Evolutionary conservation across 2,888 invertebrate species (phyloP).

Genomic region (Terebella lapidaria): DNA sequence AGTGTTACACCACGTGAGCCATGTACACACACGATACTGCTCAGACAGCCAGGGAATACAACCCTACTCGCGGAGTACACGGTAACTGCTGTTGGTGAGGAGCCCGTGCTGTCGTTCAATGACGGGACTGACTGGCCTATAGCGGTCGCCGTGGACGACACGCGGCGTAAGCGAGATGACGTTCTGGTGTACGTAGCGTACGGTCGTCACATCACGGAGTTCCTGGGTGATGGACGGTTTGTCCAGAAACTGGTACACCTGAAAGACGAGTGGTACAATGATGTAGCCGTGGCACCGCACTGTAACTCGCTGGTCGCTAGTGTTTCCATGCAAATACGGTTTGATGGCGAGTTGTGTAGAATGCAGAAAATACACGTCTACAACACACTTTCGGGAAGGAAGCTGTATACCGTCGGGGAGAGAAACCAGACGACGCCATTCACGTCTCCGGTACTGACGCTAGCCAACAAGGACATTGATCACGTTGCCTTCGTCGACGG

Average conservation of each 20-base stretch:
- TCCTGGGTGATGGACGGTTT: neutral
- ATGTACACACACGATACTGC: neutral
- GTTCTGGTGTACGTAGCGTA: neutral
- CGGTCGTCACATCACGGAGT: neutral
- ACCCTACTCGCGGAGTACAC: neutral
- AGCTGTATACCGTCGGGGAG: neutral
- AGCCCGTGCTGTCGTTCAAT: neutral
- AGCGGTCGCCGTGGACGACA: constrained; percentile 1
- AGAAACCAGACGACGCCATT: neutral
- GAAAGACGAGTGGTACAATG: neutral
- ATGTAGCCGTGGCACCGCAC: neutral
- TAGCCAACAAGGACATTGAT: neutral
- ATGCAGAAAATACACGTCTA: neutral
- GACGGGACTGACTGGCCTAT: constrained; percentile 1
- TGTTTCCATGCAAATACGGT: neutral
- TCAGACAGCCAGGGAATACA: neutral
- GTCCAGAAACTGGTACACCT: neutral
- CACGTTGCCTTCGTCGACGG: neutral
- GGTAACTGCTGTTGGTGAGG: neutral
- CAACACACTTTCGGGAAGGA: neutral
- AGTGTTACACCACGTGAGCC: neutral
- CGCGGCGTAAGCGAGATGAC: neutral
- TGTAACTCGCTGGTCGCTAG: neutral
- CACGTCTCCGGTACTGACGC: neutral
- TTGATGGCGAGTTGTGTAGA: neutral